A percentile compares a stretch with the other conserved stretches of the same genome.
phyloP scores from a whole-genome alignment of 1,140 invertebrate genomes.

The Bombus consobrinus region DNA sequence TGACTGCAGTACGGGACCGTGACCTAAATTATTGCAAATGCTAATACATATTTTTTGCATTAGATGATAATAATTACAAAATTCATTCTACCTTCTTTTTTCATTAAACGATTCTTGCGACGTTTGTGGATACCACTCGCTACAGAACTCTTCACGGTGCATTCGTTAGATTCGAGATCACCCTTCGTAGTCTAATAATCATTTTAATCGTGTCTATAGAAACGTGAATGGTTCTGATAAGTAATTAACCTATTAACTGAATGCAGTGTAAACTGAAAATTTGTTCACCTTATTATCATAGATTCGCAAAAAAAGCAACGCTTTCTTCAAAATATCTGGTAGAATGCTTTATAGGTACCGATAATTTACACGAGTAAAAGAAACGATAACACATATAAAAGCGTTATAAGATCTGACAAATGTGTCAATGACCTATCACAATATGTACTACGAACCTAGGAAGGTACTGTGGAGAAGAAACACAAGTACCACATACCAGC shows the following conservation, averaged over 20 bases:
- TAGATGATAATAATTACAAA: not conserved
- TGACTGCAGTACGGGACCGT: constrained; percentile 35
- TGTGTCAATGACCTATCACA: not conserved
- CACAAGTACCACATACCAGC: too few species aligned
- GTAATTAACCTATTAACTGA: not conserved
- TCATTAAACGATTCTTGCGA: too few species aligned
- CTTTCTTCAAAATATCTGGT: not conserved
- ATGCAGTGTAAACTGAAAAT: too few species aligned
- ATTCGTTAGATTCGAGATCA: too few species aligned
- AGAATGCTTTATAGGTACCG: not conserved
- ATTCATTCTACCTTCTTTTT: not conserved
- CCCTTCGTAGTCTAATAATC: not conserved
- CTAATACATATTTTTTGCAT: not conserved
- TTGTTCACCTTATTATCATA: not conserved
- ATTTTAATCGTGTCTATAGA: not conserved
- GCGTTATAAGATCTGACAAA: constrained; percentile 12
- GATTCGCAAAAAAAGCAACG: not conserved
- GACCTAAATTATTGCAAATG: constrained; percentile 5
- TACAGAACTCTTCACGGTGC: not conserved
- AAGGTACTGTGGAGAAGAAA: not conserved
- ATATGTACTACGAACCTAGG: not conserved
- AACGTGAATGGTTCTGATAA: not conserved
- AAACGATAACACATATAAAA: constrained; percentile 15
- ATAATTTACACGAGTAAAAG: not conserved
- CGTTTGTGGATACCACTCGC: too few species aligned